phyloP scores from a whole-genome alignment of 2,113 vertebrate species.

The Phyllostomus hastatus region DNA sequence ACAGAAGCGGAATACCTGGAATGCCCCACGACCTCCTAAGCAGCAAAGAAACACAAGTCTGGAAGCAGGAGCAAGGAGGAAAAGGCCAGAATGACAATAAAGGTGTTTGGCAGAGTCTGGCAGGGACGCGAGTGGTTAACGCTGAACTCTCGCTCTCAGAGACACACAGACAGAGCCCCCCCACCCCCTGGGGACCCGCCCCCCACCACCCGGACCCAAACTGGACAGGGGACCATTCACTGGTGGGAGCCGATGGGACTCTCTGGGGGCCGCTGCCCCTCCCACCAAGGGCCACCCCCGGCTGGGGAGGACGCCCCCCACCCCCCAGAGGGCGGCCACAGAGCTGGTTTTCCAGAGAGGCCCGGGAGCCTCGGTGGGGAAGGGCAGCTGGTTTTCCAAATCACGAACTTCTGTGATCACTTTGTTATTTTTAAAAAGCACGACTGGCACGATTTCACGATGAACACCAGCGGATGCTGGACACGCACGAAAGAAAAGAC shows the following conservation, averaged over 20 bases:
- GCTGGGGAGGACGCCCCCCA: neutral
- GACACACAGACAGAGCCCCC: neutral
- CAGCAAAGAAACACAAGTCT: neutral
- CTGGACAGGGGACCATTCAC: rapidly evolving
- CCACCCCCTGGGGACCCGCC: rapidly evolving
- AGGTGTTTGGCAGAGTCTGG: neutral
- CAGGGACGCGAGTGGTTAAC: rapidly evolving
- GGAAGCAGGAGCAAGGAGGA: neutral
- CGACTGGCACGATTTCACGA: constrained; percentile 75
- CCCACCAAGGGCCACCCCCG: neutral
- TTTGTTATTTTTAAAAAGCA: constrained; percentile 3
- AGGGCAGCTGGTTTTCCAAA: neutral
- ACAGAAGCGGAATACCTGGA: rapidly evolving
- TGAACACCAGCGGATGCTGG: constrained; percentile 70
- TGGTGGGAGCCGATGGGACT: neutral
- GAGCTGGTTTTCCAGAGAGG: neutral
- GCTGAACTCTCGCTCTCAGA: neutral
- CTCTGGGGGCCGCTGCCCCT: neutral
- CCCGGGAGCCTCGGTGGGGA: neutral
- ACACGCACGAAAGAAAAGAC: constrained; percentile 74
- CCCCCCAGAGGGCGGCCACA: rapidly evolving
- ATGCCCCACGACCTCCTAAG: neutral
- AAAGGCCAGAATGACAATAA: rapidly evolving
- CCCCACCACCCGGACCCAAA: rapidly evolving
- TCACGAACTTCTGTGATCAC: neutral